Base-by-base conservation (phyloP, 1,140 invertebrate genomes). In the Sycobia sp. region DNA sequence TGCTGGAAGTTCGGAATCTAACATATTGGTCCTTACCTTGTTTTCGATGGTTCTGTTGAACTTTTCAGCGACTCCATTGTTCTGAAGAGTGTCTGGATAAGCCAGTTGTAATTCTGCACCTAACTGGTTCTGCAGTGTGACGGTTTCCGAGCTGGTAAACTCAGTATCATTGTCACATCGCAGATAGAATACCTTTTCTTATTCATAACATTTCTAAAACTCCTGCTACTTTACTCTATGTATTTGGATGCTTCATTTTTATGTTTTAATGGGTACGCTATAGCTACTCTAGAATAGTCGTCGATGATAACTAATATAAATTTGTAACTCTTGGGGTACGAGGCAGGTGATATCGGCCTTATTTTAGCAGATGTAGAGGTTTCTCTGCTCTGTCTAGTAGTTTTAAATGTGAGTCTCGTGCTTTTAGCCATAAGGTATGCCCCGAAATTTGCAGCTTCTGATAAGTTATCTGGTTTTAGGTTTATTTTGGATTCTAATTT, bases 11-110 rank as follows among this genome's bases (percentile, higher is more conserved):
- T 67, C 47, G 22, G 69, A 67, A 49, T 80, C 71, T 13, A 68
- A 29, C 9, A 82, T 34, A 50, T 78, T 58, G 10, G 71, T 62
- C 43, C 75, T 46, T 3, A 76, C 70, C 44, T 60, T 65, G 11
- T 71, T 58, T 23, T 67, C 50, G 8, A 80, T 47, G 0, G 71
- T 79, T 46, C 74, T 36, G 51, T 67, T 62, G 11, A 62, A 62
- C 38, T 55, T 57, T 54, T 67, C 65, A 2, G 59, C 46, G 4
- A 54, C 50, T 4, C 65, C 65, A 43, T 67, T 67, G 20, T 62
- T 54, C 38, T 67, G 16, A 18, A 49, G 59, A 4, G 59, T 62
- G 9, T 46, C 23, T 1, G 62, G 62, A 22, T 14, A 39, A 3
- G 54, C 20, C 3, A 49, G 8, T 18, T 51, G 18, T 16, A 14